These are phyloP conservation scores for Gephyroberyx darwinii DNA, from an alignment of 2,797 vertebrate species.

Conservation along the genomic window DNA sequence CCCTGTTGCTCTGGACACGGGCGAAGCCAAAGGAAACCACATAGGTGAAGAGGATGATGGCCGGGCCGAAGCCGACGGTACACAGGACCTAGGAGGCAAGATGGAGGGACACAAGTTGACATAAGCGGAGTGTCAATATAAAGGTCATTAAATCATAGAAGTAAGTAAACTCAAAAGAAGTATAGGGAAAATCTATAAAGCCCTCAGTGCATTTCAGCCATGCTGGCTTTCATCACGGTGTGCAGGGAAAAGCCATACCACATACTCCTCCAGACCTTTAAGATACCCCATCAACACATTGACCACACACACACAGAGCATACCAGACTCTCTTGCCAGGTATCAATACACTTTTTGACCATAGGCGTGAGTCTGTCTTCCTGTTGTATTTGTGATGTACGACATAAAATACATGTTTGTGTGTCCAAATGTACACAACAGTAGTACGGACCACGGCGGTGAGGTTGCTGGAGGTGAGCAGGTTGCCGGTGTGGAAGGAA, in stretches of 20 bases:
- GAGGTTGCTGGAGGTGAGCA: slow-evolving; percentile 78
- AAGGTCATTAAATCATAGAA: background rate
- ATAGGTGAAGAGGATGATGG: slow-evolving; percentile 87
- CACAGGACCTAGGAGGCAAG: slow-evolving; percentile 73
- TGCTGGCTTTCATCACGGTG: too few relatives aligned
- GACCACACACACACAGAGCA: too few relatives aligned
- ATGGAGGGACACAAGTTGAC: background rate
- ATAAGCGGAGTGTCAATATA: background rate
- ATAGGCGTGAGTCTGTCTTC: background rate
- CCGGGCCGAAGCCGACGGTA: slow-evolving; percentile 81
- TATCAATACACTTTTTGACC: too few relatives aligned
- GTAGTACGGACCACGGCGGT: slow-evolving; percentile 76
- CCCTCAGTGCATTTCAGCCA: too few relatives aligned
- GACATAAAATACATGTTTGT: background rate
- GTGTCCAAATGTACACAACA: slow-evolving; percentile 8
- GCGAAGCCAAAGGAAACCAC: slow-evolving; percentile 87
- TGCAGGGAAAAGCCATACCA: too few relatives aligned
- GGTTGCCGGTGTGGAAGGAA: slow-evolving; percentile 79
- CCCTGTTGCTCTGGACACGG: slow-evolving; percentile 85
- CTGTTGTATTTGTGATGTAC: background rate
- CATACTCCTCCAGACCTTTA: too few relatives aligned
- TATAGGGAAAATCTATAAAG: too few relatives aligned
- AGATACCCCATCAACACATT: too few relatives aligned
- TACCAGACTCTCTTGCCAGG: too few relatives aligned
- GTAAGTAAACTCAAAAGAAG: too few relatives aligned